phyloP scores from a whole-genome alignment of 2,888 invertebrate species.

The Drosophila rellima region DNA sequence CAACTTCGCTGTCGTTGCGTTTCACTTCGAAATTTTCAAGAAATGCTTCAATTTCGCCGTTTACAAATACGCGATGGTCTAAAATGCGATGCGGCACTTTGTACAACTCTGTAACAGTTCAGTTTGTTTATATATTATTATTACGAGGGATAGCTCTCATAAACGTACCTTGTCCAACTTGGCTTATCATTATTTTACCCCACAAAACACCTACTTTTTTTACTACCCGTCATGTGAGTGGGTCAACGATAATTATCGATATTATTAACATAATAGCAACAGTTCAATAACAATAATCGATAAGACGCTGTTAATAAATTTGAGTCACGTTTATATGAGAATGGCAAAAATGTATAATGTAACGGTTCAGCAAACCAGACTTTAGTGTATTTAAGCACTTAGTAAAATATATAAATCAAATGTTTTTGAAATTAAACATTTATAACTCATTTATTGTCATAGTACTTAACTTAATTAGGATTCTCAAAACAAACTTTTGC shows the following conservation, averaged over 20 bases:
- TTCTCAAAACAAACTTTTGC: background rate
- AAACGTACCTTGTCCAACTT: conserved; percentile 65
- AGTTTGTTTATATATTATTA: background rate
- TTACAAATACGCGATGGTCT: conserved; percentile 94
- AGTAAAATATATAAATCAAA: background rate
- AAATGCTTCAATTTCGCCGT: conserved; percentile 94
- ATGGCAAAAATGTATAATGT: no score
- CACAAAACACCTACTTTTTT: conserved; percentile 23
- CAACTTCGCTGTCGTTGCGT: conserved; percentile 92
- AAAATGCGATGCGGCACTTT: conserved; percentile 94
- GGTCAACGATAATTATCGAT: conserved; percentile 3
- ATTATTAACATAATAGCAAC: background rate
- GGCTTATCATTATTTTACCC: conserved; percentile 72
- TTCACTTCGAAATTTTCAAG: conserved; percentile 94
- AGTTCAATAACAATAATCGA: no score
- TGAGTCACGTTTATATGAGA: no score
- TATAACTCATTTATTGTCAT: conserved; percentile 5
- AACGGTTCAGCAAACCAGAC: no score
- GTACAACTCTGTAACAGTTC: conserved; percentile 89
- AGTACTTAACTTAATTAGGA: background rate
- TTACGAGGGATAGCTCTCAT: background rate
- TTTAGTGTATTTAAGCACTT: no score
- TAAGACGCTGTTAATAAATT: no score
- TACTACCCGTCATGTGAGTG: conserved; percentile 68
- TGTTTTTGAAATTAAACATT: background rate